Conservation (phyloP, 2,113 vertebrate genomes). For the Pseudois nayaur region DNA sequence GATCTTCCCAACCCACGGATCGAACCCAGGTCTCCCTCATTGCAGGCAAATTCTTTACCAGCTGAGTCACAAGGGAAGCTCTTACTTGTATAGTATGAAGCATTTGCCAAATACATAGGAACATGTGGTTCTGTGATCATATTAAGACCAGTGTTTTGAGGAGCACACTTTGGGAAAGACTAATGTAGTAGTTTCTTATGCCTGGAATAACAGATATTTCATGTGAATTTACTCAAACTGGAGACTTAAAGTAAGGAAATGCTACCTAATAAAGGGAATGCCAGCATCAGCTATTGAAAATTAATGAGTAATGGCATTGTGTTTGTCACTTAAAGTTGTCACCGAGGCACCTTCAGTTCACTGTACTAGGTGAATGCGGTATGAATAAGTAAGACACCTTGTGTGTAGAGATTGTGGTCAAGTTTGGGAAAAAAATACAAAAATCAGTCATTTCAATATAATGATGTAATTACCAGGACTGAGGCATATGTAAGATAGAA, state of each 20-base stretch:
- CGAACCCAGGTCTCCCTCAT: neutral
- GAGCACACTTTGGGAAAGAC: neutral
- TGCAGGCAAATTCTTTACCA: neutral
- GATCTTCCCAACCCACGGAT: neutral
- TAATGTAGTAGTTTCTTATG: neutral
- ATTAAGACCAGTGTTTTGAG: neutral
- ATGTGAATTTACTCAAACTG: neutral
- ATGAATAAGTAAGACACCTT: neutral
- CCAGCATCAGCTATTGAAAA: neutral
- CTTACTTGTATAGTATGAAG: neutral
- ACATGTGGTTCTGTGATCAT: neutral
- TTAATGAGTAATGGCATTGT: neutral
- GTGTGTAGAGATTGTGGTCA: neutral
- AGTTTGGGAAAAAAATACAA: neutral
- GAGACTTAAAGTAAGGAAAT: conserved; percentile 1
- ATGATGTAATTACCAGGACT: neutral
- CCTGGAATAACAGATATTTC: neutral
- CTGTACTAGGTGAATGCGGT: neutral
- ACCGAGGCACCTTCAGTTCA: neutral
- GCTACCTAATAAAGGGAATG: neutral
- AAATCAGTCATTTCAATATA: neutral
- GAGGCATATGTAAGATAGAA: neutral
- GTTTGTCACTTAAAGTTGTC: neutral
- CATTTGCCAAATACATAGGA: neutral
- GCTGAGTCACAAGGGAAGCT: neutral